Conservation (phyloP, 2,113 vertebrate species). For the Pangasianodon gigas region DNA sequence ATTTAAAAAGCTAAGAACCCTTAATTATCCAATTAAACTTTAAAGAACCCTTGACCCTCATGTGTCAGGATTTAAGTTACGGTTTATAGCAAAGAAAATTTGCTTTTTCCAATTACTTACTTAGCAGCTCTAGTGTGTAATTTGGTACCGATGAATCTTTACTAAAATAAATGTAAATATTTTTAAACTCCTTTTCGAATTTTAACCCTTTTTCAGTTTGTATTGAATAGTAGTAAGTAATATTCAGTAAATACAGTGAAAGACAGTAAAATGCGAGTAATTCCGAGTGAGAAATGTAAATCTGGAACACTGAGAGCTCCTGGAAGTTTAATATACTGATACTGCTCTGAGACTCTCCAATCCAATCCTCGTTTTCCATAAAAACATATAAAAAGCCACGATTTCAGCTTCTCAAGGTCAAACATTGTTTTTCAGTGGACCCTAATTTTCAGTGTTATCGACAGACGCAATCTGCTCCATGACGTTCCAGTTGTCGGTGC, state of each 20-base stretch:
- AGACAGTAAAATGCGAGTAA: background rate
- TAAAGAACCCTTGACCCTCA: background rate
- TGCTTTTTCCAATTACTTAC: background rate
- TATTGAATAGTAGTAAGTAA: background rate
- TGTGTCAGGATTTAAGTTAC: background rate
- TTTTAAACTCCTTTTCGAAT: background rate
- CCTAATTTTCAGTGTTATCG: slow-evolving; percentile 2
- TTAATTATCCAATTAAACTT: background rate
- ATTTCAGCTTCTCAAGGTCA: background rate
- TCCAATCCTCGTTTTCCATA: background rate
- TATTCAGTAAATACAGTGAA: background rate
- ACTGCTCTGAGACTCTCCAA: background rate
- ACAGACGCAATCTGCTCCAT: background rate
- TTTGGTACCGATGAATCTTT: background rate
- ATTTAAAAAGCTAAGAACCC: background rate
- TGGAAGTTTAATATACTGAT: background rate
- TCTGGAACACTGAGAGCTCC: background rate
- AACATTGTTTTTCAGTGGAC: background rate
- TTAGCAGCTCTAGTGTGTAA: background rate
- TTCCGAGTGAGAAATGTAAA: background rate
- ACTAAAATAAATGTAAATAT: too few species aligned
- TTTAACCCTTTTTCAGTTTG: background rate
- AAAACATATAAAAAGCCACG: background rate
- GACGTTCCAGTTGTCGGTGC: background rate
- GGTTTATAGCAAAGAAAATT: background rate